Conservation (phyloP, 2,888 invertebrate species). For the Gonocerus acuteangulatus region DNA sequence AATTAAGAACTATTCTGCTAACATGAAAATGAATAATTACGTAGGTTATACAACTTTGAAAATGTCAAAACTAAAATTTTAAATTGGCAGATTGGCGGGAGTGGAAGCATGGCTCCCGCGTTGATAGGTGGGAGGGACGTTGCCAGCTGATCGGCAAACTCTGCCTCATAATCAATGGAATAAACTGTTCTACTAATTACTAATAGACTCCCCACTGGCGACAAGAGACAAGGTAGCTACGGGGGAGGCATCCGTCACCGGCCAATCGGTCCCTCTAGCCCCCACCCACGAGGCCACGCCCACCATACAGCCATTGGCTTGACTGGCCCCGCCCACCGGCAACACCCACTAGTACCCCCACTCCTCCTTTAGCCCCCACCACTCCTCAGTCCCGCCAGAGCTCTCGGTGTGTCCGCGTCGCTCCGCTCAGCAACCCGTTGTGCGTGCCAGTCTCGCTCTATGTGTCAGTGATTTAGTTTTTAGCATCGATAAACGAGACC, state of each 20-base stretch:
- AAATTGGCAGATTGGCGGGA: no score
- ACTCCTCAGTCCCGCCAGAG: constrained; percentile 11
- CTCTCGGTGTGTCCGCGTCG: constrained; percentile 14
- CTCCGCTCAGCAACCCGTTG: constrained; percentile 14
- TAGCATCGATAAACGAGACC: no score
- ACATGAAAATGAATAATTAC: no score
- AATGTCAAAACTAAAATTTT: no score
- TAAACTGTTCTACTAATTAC: constrained; percentile 18
- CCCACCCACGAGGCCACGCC: neutral
- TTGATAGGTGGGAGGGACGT: neutral
- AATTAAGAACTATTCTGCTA: no score
- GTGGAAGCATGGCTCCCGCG: no score
- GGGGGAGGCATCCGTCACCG: neutral
- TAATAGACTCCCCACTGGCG: neutral
- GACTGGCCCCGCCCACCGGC: neutral
- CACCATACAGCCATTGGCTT: neutral
- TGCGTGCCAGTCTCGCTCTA: constrained; percentile 12
- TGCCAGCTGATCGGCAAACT: constrained; percentile 6
- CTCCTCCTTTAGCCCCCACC: constrained; percentile 9
- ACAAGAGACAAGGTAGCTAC: neutral
- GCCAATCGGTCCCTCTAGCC: neutral
- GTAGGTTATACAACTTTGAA: no score
- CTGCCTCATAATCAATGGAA: constrained; percentile 15
- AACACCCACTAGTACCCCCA: constrained; percentile 3
- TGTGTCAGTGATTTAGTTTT: constrained; percentile 9